These are phyloP conservation scores for Pyralis farinalis DNA, from an alignment of 2,888 invertebrate species.

Conservation along the genomic window DNA sequence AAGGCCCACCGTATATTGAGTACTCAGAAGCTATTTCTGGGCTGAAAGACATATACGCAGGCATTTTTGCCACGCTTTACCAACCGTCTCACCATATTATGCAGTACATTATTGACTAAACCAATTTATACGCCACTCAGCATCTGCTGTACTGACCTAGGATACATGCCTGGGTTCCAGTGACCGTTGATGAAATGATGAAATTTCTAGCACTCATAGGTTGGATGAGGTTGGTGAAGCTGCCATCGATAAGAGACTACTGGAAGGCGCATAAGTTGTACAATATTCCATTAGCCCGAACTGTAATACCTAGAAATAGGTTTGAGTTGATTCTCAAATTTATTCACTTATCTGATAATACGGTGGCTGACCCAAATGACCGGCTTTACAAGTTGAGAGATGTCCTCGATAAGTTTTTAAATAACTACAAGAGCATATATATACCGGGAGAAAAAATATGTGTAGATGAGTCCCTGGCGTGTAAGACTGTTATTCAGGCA, in stretches of 20 bases:
- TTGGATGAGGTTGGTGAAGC: constrained; percentile 19
- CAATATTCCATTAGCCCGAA: constrained; percentile 9
- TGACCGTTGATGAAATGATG: constrained; percentile 3
- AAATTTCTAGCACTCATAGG: constrained; percentile 13
- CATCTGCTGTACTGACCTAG: constrained; percentile 4
- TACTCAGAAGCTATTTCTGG: no score
- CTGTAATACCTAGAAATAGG: no score
- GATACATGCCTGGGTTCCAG: constrained; percentile 7
- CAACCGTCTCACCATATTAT: neutral
- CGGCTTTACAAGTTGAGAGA: constrained; percentile 15
- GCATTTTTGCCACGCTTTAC: no score
- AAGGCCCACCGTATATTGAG: no score
- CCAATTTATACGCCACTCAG: constrained; percentile 7
- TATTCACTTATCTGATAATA: no score
- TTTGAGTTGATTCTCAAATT: no score
- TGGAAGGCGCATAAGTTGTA: constrained; percentile 13
- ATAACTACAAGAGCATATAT: constrained; percentile 14
- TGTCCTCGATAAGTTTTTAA: constrained; percentile 18
- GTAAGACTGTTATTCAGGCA: constrained; percentile 30
- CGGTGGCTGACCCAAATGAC: no score
- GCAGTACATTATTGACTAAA: constrained; percentile 5
- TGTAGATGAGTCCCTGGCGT: constrained; percentile 23
- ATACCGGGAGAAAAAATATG: constrained; percentile 14
- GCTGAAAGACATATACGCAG: no score
- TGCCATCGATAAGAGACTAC: constrained; percentile 14